Evolutionary conservation across 2,797 vertebrate genomes (phyloP).

Genomic region (Eulemur rubriventer): DNA sequence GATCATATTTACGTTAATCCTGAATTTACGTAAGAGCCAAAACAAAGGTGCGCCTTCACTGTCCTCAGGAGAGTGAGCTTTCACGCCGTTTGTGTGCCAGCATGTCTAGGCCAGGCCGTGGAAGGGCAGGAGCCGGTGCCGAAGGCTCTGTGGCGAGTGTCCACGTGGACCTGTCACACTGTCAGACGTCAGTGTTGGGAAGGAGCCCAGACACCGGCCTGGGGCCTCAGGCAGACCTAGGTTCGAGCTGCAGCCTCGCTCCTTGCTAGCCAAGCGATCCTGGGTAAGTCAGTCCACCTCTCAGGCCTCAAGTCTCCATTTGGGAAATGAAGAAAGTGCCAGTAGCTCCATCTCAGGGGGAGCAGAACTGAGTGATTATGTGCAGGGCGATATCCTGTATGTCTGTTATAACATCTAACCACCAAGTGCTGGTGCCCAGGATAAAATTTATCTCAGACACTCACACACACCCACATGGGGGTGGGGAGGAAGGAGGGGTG

Average conservation of each 20-base stretch:
- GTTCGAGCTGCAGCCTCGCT: not conserved
- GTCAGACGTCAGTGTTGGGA: not conserved
- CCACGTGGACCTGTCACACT: accelerated
- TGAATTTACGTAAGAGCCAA: not conserved
- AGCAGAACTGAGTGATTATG: not conserved
- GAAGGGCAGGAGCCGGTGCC: not conserved
- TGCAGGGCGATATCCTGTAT: not conserved
- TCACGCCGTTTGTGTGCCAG: not conserved
- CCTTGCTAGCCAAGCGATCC: not conserved
- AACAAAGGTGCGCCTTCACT: not conserved
- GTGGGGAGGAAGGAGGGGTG: not conserved
- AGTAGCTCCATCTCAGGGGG: not conserved
- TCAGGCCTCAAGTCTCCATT: not conserved
- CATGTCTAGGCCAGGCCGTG: accelerated
- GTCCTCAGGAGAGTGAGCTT: not conserved
- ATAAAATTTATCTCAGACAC: not conserved
- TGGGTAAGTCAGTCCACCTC: not conserved
- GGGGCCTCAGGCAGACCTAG: not conserved
- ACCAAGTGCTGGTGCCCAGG: not conserved
- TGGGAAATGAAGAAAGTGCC: not conserved
- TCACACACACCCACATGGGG: not conserved
- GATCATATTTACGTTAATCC: not conserved
- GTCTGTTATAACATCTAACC: not conserved
- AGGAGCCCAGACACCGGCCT: not conserved
- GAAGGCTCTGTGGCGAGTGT: not conserved